Percentiles rank a stretch among this genome's conserved stretches.
Evolutionary conservation across 2,888 invertebrate genomes (phyloP).

Genomic region (Salticus scenicus): DNA sequence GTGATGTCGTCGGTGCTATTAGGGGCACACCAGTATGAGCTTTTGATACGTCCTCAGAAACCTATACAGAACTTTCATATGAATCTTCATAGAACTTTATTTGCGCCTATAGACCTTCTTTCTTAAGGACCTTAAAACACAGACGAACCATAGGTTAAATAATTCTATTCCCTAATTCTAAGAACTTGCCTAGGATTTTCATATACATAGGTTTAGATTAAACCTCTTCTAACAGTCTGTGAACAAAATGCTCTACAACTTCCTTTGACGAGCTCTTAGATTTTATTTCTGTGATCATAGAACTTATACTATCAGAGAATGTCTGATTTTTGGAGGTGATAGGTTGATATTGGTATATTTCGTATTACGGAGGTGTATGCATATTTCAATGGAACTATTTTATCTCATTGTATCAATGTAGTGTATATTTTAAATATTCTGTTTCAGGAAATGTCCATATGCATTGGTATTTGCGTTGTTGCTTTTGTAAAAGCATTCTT

Average conservation of each 20-base stretch:
- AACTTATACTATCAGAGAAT: background rate
- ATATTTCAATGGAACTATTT: too few relatives aligned
- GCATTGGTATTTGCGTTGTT: too few relatives aligned
- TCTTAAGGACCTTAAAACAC: background rate
- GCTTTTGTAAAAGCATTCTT: too few relatives aligned
- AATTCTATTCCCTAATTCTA: background rate
- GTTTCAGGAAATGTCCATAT: too few relatives aligned
- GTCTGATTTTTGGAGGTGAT: background rate
- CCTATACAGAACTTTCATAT: background rate
- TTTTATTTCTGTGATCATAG: background rate
- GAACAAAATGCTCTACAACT: background rate
- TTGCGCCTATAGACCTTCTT: background rate
- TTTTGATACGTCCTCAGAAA: conserved; percentile 23
- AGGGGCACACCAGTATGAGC: conserved; percentile 18
- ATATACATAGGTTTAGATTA: conserved; percentile 3
- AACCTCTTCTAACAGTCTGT: background rate
- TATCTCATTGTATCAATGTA: too few relatives aligned
- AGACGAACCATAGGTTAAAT: background rate
- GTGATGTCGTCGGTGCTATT: background rate
- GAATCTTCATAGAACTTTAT: background rate
- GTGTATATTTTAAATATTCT: too few relatives aligned
- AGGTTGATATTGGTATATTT: background rate
- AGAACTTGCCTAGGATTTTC: conserved; percentile 9
- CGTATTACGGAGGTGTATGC: background rate
- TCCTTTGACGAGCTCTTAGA: conserved; percentile 15